These are phyloP conservation scores for Cliona cf. orientalis DNA, from an alignment of 37 sponge, comb jelly and placozoan genomes.

Conservation along the genomic window DNA sequence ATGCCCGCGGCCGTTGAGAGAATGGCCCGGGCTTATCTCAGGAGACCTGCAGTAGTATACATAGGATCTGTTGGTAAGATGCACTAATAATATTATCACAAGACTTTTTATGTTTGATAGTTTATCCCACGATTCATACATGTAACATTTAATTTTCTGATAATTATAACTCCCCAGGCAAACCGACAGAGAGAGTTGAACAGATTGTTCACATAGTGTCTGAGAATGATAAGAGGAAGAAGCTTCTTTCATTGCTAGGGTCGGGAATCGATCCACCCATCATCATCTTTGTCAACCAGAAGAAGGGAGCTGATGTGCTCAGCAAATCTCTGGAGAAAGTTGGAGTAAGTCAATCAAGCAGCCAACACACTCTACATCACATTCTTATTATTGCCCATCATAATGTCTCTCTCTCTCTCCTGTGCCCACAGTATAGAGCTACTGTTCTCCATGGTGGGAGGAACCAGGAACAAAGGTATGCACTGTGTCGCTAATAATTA, in stretches of 20 bases:
- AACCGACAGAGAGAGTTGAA: constrained; percentile 90
- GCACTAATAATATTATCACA: background rate
- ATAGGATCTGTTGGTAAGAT: constrained; percentile 90
- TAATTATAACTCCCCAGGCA: constrained; percentile 70
- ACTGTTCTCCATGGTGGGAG: constrained; percentile 93
- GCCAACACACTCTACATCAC: background rate
- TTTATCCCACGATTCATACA: background rate
- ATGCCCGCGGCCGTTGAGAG: constrained; percentile 98
- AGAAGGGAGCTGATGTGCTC: constrained; percentile 97
- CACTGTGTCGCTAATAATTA: background rate
- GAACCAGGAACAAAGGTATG: constrained; percentile 94
- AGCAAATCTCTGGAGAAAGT: constrained; percentile 96
- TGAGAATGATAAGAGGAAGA: constrained; percentile 87
- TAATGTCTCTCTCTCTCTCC: background rate
- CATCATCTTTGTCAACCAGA: constrained; percentile 98
- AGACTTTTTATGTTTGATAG: background rate
- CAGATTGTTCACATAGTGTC: constrained; percentile 88
- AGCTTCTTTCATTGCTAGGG: constrained; percentile 69
- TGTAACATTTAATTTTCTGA: no score
- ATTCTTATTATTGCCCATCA: background rate
- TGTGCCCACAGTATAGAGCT: constrained; percentile 66
- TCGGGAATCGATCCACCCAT: constrained; percentile 95
- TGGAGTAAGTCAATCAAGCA: constrained; percentile 68
- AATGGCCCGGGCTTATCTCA: constrained; percentile 90
- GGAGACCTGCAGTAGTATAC: constrained; percentile 94